Base-by-base conservation (phyloP, 2,797 vertebrate genomes). In the Smutsia gigantea region DNA sequence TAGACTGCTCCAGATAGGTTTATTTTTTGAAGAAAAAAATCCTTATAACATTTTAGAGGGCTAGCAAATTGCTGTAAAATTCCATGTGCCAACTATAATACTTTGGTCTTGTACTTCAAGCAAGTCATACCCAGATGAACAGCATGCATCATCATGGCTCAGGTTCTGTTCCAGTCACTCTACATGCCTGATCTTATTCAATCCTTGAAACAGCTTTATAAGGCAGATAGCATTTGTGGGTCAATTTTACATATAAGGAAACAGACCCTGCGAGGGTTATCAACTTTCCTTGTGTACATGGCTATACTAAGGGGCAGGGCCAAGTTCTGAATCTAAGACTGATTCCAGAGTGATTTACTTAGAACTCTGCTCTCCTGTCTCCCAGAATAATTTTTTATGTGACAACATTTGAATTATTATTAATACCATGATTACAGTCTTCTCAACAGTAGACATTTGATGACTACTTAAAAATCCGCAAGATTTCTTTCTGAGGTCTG, bases 81-180 rank as follows among this genome's bases (percentile, higher is more conserved):
- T 79, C 25, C 31, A 42, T n/a, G 72, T 61, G 53, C 53, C 46
- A 64, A 68, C 42, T 83, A 42, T 74, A 39, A 84, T 51, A 74
- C 82, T 93, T 81, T 85, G 63, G 57, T 72, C 72, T 97, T 90
- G 27, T 34, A 74, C 85, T 89, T 90, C 71, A 92, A 34, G 78
- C 46, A 87, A 88, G 19, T 55, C 55, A 39, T 49, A 78, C 55
- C 37, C 23, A 81, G 57, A 81, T 55, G 87, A 72, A 84, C 12
- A 69, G 25, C 6, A 23, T 49, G 14, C 8, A n/a, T 75, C 96
- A 74, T 49, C 7, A 4, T 25, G 7, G 51, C 4, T 61, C 7
- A 23, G 46, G 31, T n/a, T 1, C 61, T 17, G 0, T 68, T 49
- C 53, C 78, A 51, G 4, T 74, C 31, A 14, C 49, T 88, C 53